A percentile compares a stretch with the other conserved stretches of the same genome.
These are phyloP conservation scores for Watsonalla cultraria DNA, from an alignment of 2,888 invertebrate species.

Conservation along the genomic window DNA sequence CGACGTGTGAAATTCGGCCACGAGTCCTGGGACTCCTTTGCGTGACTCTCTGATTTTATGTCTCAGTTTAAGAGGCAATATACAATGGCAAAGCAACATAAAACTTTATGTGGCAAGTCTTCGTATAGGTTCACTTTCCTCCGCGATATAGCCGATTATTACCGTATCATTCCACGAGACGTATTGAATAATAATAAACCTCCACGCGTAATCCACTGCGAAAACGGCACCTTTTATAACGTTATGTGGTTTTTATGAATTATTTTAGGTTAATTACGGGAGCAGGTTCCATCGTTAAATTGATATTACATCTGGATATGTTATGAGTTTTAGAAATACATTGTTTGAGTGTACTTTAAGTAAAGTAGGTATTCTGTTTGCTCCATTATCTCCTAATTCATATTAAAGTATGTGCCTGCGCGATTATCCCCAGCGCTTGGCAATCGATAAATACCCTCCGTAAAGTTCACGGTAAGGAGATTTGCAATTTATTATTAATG, in stretches of 20 bases:
- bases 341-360: too few relatives aligned
- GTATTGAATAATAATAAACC: neutral
- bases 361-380: too few relatives aligned
- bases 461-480: constrained; percentile 21
- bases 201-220: neutral
- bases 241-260: too few relatives aligned
- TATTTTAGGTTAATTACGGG: too few relatives aligned
- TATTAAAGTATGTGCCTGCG: constrained; percentile 4
- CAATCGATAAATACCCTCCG: constrained; percentile 25
- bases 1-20: constrained; percentile 7
- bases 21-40: constrained; percentile 3
- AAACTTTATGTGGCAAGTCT: constrained; percentile 1
- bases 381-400: neutral
- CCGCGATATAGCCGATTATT: neutral
- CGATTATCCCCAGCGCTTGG: constrained; percentile 13
- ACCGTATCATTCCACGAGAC: neutral
- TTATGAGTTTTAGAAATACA: too few relatives aligned
- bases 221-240: too few relatives aligned
- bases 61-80: constrained; percentile 2
- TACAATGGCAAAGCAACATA: constrained; percentile 3
- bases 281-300: too few relatives aligned
- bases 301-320: too few relatives aligned
- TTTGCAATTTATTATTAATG: constrained; percentile 21
- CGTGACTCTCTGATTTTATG: constrained; percentile 2
- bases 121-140: neutral